Evolutionary conservation across 2,888 invertebrate genomes (phyloP).

Genomic region (Acleris sparsana): DNA sequence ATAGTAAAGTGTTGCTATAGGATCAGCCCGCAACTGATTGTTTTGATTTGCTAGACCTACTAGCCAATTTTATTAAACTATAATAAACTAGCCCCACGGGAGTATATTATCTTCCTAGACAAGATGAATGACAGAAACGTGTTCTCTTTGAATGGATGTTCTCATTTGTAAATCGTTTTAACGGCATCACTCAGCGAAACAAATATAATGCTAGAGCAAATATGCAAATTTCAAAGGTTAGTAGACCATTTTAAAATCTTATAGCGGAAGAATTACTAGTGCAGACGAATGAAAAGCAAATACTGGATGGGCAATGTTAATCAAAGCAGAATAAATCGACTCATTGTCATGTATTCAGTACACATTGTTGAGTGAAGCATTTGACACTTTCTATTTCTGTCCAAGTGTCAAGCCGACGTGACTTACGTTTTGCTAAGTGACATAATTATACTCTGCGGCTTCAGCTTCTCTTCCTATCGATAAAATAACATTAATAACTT

Average conservation of each 20-base stretch:
- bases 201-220: slow-evolving; percentile 12
- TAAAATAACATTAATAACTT: slow-evolving; percentile 36
- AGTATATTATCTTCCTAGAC: neutral
- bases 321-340: slow-evolving; percentile 38
- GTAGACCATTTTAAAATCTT: slow-evolving; percentile 19
- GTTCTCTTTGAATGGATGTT: slow-evolving; percentile 8
- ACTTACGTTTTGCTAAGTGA: slow-evolving; percentile 59
- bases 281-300: slow-evolving; percentile 4
- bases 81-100: neutral
- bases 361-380: slow-evolving; percentile 55
- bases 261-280: slow-evolving; percentile 7
- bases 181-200: slow-evolving; percentile 15
- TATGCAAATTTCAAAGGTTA: slow-evolving; percentile 28
- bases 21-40: no score
- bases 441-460: slow-evolving; percentile 56
- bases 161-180: slow-evolving; percentile 14
- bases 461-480: slow-evolving; percentile 32
- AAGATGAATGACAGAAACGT: neutral
- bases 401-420: slow-evolving; percentile 55
- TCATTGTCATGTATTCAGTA: slow-evolving; percentile 61
- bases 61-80: neutral
- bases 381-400: slow-evolving; percentile 79
- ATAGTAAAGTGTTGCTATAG: no score
- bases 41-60: no score
- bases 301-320: slow-evolving; percentile 10